phyloP scores from a whole-genome alignment of 2,888 invertebrate genomes.

The Leptinotarsa tumamoca region DNA sequence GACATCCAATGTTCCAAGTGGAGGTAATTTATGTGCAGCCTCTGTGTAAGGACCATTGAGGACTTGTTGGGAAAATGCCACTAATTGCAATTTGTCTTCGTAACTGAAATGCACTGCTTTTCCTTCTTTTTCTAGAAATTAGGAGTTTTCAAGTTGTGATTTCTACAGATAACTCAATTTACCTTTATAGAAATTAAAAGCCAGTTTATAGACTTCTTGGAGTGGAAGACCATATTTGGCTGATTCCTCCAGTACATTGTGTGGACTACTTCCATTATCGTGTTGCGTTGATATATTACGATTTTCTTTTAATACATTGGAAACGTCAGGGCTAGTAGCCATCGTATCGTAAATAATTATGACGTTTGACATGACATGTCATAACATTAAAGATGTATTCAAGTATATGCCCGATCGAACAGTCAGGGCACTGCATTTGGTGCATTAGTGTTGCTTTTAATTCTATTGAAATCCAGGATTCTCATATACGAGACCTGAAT shows the following conservation, averaged over 20 bases:
- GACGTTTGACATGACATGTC: conserved; percentile 27
- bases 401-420: no score
- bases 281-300: conserved; percentile 54
- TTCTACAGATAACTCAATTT: conserved; percentile 47
- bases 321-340: conserved; percentile 51
- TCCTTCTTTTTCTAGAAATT: conserved; percentile 89
- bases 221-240: conserved; percentile 77
- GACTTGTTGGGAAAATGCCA: conserved; percentile 93
- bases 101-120: conserved; percentile 95
- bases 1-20: conserved; percentile 92
- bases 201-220: conserved; percentile 88
- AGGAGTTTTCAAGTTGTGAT: conserved; percentile 22
- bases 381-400: not conserved
- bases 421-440: no score
- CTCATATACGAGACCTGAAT: no score
- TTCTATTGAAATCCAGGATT: no score
- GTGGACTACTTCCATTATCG: conserved; percentile 39
- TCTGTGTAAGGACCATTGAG: conserved; percentile 84
- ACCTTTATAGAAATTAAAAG: conserved; percentile 95
- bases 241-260: conserved; percentile 53
- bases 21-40: conserved; percentile 76
- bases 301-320: conserved; percentile 59
- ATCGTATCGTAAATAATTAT: conserved; percentile 28
- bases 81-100: conserved; percentile 90
- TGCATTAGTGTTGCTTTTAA: no score